Evolutionary conservation across 2,888 invertebrate genomes (phyloP).

Genomic region (Protodeltote pygarga): DNA sequence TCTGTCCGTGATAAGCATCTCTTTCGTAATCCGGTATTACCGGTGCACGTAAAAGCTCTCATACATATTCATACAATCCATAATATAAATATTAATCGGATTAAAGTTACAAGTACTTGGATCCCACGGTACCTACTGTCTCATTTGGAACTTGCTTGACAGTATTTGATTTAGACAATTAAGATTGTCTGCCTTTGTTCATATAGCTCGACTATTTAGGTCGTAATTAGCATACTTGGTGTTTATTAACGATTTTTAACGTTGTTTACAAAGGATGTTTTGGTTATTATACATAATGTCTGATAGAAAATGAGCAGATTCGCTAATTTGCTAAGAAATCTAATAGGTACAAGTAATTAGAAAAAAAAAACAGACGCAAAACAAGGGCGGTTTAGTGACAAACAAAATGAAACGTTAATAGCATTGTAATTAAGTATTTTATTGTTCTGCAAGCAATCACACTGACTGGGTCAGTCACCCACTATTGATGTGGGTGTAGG

Average conservation of each 20-base stretch:
- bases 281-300: conserved; percentile 20
- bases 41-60: conserved; percentile 37
- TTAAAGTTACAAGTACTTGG: conserved; percentile 36
- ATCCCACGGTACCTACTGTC: conserved; percentile 40
- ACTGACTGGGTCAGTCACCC: conserved; percentile 58
- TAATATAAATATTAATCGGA: conserved; percentile 47
- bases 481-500: conserved; percentile 44
- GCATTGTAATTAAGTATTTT: conserved; percentile 53
- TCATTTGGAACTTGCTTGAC: conserved; percentile 31
- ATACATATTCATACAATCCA: conserved; percentile 56
- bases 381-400: conserved; percentile 29
- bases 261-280: conserved; percentile 17
- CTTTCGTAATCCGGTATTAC: conserved; percentile 43
- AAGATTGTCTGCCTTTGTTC: conserved; percentile 34
- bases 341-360: conserved; percentile 10
- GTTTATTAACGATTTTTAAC: conserved; percentile 31
- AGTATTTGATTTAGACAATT: conserved; percentile 45
- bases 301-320: neutral
- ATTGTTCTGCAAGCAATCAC: conserved; percentile 48
- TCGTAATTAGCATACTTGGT: conserved; percentile 41
- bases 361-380: conserved; percentile 18
- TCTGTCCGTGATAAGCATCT: conserved; percentile 31
- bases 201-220: conserved; percentile 40
- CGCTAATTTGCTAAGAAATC: conserved; percentile 19
- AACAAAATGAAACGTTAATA: conserved; percentile 42